Conservation (phyloP, 1,140 invertebrate species). For the Euura lappo region DNA sequence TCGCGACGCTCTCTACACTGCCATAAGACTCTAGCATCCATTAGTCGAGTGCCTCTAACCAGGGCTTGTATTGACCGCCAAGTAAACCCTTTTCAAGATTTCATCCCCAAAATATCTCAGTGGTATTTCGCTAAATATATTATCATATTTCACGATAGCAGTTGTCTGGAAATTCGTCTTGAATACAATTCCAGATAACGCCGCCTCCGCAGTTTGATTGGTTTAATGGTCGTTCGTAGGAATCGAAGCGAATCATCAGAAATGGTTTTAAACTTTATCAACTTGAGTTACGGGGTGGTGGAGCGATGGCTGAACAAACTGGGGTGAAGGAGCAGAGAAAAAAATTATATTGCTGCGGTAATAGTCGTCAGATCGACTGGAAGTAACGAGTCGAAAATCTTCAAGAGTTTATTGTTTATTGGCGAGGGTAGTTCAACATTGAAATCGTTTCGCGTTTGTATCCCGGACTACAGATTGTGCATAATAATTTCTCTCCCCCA, state of each 20-base stretch:
- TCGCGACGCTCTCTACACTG: slow-evolving; percentile 45
- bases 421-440: not conserved
- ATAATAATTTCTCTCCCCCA: no score
- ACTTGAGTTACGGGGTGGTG: not conserved
- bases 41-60: slow-evolving; percentile 57
- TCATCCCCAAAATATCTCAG: slow-evolving; percentile 1
- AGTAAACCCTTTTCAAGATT: slow-evolving; percentile 47
- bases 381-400: slow-evolving; percentile 7
- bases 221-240: not conserved
- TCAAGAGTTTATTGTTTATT: not conserved
- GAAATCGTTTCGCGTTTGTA: not conserved
- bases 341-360: not conserved
- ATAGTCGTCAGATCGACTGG: slow-evolving; percentile 2
- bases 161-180: no score
- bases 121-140: not conserved
- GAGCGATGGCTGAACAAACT: not conserved
- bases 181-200: no score
- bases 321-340: not conserved
- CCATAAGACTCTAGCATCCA: slow-evolving; percentile 57
- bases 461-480: not conserved
- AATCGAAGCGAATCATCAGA: slow-evolving; percentile 13
- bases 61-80: slow-evolving; percentile 60
- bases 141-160: not conserved
- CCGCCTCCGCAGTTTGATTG: no score
- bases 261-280: slow-evolving; percentile 6